Base-by-base conservation (phyloP, 2,888 invertebrate genomes). In the Diaprepes abbreviatus region DNA sequence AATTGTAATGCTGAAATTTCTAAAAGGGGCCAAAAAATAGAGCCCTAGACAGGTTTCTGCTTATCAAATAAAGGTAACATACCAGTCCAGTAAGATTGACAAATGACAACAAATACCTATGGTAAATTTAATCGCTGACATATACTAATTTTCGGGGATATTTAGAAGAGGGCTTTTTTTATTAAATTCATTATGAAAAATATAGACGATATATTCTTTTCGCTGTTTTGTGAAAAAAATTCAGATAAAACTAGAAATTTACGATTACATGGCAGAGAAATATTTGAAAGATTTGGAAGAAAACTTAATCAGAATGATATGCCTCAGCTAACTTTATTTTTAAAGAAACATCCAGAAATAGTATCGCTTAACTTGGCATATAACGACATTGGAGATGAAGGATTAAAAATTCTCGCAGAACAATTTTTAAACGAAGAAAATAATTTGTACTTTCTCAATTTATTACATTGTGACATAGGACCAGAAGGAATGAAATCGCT, bases 391-490 rank as follows among this genome's bases (percentile, higher is more conserved):
- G 87, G 87, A 0, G 87, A 89, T 71, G 70, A 70, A 16, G 88
- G 88, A 0, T 84, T 89, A 16, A 79, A 79, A 45, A 85, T 83
- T 69, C 73, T 88, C 7, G 73, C 85, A 2, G 85, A 86, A 75
- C 81, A 83, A 12, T 79, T 85, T 4, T 80, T 88, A 0, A 75
- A 85, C 0, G 80, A 83, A 0, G 77, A 85, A 59, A 87, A 89
- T 0, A 85, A 86, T 65, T 69, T 90, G 0, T 75, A 82, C 0
- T 85, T 88, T 74, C 75, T 91, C 16, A 88, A 89, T 77, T 76
- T 90, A 0, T 87, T 87, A 84, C 86, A 87, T 63, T 90, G 90
- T 73, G 81, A 88, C 50, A 79, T 91, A 40, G 83, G 84, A 0
- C 82, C 83, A 3, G 71, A 76, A 24, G 88, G 89, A 6, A 68